Conservation (phyloP, 2,113 vertebrate species). For the Indicator maculatus region DNA sequence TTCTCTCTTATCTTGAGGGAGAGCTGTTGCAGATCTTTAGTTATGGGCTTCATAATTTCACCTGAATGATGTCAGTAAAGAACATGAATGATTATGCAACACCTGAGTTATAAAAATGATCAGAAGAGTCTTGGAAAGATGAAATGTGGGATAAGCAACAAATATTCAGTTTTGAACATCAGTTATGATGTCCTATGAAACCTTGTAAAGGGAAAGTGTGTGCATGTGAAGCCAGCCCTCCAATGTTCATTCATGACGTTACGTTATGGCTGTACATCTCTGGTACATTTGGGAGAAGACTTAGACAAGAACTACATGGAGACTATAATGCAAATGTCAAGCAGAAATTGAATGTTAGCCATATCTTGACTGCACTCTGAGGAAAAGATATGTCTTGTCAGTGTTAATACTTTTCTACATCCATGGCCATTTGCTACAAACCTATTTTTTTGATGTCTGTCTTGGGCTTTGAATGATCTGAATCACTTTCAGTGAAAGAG, state of each 20-base stretch:
- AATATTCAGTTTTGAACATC: neutral
- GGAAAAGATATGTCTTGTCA: neutral
- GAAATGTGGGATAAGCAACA: neutral
- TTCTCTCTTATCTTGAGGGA: neutral
- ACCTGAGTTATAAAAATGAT: neutral
- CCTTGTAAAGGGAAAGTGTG: neutral
- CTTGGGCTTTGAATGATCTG: neutral
- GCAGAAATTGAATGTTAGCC: neutral
- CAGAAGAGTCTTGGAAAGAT: neutral
- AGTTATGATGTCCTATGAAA: neutral
- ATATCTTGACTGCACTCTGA: neutral
- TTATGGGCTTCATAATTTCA: neutral
- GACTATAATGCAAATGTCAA: neutral
- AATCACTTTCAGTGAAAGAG: neutral
- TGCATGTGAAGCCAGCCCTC: neutral
- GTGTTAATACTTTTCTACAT: neutral
- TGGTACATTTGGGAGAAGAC: neutral
- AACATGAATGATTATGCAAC: neutral
- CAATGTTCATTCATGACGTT: neutral
- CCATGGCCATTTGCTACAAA: neutral
- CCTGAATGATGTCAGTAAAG: neutral
- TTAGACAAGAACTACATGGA: neutral
- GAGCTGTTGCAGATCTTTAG: neutral
- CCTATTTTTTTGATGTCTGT: neutral
- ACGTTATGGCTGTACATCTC: neutral